These are phyloP conservation scores for Streptopelia turtur DNA, from an alignment of 2,797 vertebrate genomes.

Conservation along the genomic window DNA sequence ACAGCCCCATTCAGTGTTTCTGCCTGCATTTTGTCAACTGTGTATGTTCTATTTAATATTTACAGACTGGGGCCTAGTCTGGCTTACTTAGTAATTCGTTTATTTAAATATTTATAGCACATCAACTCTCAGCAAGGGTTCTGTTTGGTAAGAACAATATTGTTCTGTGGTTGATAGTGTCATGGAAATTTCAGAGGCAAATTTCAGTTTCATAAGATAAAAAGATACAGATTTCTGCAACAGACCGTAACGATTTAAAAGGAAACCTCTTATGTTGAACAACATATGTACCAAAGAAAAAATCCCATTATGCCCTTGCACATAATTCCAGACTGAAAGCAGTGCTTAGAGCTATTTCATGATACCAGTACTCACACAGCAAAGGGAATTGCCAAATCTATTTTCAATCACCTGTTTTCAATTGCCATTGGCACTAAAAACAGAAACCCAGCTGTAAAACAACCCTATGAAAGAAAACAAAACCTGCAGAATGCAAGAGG, in stretches of 20 bases:
- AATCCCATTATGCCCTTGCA: neutral
- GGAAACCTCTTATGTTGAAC: neutral
- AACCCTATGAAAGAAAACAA: neutral
- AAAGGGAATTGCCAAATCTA: neutral
- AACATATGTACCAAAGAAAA: neutral
- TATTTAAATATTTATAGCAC: conserved; percentile 68
- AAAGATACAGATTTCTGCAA: neutral
- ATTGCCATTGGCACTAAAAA: neutral
- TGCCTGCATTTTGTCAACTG: conserved; percentile 40
- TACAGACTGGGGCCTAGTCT: conserved; percentile 13
- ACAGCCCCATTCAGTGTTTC: conserved; percentile 9
- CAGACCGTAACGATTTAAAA: neutral
- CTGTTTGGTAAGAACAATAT: conserved; percentile 47
- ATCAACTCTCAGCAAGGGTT: conserved; percentile 42
- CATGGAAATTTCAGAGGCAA: conserved; percentile 41
- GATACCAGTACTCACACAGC: neutral
- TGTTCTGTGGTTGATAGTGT: neutral
- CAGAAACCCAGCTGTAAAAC: neutral
- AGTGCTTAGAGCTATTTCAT: neutral
- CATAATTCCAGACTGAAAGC: neutral
- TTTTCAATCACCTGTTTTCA: neutral
- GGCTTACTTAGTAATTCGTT: conserved; percentile 45
- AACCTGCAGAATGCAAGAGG: neutral
- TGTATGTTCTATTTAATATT: conserved; percentile 16
- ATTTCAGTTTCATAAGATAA: conserved; percentile 4